Base-by-base conservation (phyloP, 2,888 invertebrate species). In the Eristalinus aeneus region DNA sequence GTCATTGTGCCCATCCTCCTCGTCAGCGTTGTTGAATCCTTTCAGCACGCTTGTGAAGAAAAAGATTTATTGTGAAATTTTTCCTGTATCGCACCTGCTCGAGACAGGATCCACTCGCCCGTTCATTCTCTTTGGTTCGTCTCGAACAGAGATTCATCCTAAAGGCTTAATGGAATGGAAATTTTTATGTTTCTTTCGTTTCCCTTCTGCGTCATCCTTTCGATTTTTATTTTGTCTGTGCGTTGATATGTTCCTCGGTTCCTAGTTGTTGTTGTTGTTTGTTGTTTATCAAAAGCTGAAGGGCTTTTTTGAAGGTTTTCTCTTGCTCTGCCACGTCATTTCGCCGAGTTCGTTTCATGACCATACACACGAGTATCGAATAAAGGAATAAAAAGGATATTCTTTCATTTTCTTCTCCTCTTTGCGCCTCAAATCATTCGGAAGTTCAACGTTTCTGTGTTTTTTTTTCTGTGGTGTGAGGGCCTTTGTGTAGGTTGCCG, bases 41-140 rank as follows among this genome's bases (percentile, higher is more conserved):
- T 82, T 86, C 78, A 86, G 46, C 86, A 86, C 78, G 78, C 82
- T 82, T 77, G 82, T 60, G 73, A 74, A 78, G 82, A 71, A 82
- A 74, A 73, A 77, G 82, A 86, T 86, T 82, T 86, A 86, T 86
- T 86, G 82, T 82, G 82, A 65, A 86, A 78, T 86, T 82, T 77
- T 86, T 86, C 63, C 71, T 86, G 82, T 86, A 82, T 86, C 86
- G 82, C 86, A 86, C 86, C 86, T 86, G 86, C 86, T 86, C 77
- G 77, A 77, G 77, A 86, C 86, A 86, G 77, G 65, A 82, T 73
- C 27, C 27, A 27, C 27, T 27, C 27, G 27, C 27, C 5, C 27
- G 27, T 5, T 27, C 27, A 2, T 27, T 75, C 78, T 56, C 63
- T 78, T 54, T 36, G 54, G 58, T 77, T 74, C 60, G 58, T 77